Conservation (phyloP, 2,113 vertebrate species). For the Nematolebias whitei region DNA sequence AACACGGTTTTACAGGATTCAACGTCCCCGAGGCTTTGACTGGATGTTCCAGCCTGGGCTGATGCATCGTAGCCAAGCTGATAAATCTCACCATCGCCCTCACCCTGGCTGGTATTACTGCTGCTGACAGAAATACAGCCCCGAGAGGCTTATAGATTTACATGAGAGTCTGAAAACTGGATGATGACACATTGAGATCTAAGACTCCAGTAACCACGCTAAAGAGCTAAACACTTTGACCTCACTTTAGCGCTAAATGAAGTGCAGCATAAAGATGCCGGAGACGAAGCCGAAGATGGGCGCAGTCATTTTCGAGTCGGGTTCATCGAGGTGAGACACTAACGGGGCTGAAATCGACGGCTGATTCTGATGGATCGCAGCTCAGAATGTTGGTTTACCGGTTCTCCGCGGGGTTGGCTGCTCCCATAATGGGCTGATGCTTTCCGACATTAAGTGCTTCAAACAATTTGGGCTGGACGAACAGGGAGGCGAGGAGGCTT, state of each 20-base stretch:
- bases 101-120: slow-evolving; percentile 32
- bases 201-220: slow-evolving; percentile 23
- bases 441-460: slow-evolving; percentile 28
- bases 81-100: slow-evolving; percentile 62
- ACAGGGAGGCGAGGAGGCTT: neutral
- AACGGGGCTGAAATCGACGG: slow-evolving; percentile 11
- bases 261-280: slow-evolving; percentile 16
- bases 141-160: slow-evolving; percentile 44
- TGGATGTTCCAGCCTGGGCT: slow-evolving; percentile 29
- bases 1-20: slow-evolving; percentile 14
- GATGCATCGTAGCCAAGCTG: slow-evolving; percentile 39
- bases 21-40: slow-evolving; percentile 39
- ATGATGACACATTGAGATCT: slow-evolving; percentile 32
- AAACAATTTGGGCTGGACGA: slow-evolving; percentile 1
- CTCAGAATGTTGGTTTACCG: slow-evolving; percentile 22
- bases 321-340: slow-evolving; percentile 7
- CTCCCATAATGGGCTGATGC: slow-evolving; percentile 35
- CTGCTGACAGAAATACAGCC: slow-evolving; percentile 29
- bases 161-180: slow-evolving; percentile 37
- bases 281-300: neutral
- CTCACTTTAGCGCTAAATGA: slow-evolving; percentile 38
- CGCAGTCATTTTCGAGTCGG: slow-evolving; percentile 8
- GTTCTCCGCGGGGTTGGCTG: slow-evolving; percentile 13
- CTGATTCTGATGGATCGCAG: slow-evolving; percentile 4
- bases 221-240: neutral